Percentiles rank a stretch among this genome's conserved stretches.
These are phyloP conservation scores for Macroteleia sp. DNA, from an alignment of 2,888 invertebrate species.

Conservation along the genomic window DNA sequence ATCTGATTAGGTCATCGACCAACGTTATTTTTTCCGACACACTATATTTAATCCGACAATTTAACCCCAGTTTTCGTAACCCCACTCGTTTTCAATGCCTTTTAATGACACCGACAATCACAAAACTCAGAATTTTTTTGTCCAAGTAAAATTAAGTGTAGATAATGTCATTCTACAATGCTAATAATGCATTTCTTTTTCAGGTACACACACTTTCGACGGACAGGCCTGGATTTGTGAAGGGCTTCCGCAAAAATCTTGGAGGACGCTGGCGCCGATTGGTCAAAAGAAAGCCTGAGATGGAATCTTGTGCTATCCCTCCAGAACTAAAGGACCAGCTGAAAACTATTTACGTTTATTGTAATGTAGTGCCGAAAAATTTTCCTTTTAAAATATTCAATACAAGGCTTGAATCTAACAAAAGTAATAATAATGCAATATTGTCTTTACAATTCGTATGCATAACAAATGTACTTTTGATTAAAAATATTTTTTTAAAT, in stretches of 20 bases:
- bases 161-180: background rate
- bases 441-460: no score
- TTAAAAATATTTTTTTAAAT: no score
- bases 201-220: conserved; percentile 89
- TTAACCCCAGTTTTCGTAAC: conserved; percentile 22
- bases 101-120: conserved; percentile 12
- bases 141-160: background rate
- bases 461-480: no score
- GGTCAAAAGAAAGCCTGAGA: conserved; percentile 92
- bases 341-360: conserved; percentile 95
- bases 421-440: no score
- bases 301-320: conserved; percentile 93
- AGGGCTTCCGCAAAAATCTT: conserved; percentile 93
- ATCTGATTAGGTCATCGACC: conserved; percentile 37
- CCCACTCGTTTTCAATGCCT: no score
- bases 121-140: conserved; percentile 11
- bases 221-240: conserved; percentile 90
- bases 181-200: conserved; percentile 76
- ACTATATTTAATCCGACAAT: conserved; percentile 28
- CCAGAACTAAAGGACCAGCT: conserved; percentile 94
- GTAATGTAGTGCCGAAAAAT: no score
- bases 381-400: no score
- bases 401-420: no score
- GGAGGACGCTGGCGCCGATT: conserved; percentile 94
- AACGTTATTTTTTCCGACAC: conserved; percentile 1